Conservation (phyloP, 2,797 vertebrate genomes). For the Sciurus carolinensis region DNA sequence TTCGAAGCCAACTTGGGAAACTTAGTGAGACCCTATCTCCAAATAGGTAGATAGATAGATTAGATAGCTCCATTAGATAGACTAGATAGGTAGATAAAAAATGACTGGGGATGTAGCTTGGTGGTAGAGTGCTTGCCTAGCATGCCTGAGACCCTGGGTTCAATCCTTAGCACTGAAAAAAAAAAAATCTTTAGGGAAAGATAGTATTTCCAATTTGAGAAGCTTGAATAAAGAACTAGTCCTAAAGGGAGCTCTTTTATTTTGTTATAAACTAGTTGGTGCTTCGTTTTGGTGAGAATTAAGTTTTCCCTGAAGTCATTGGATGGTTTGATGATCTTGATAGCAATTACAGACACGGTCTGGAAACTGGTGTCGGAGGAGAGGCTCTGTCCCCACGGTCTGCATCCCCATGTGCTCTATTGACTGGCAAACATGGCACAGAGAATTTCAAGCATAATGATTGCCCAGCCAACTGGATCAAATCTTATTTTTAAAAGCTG, state of each 20-base stretch:
- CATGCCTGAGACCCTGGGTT: not conserved
- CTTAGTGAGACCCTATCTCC: not conserved
- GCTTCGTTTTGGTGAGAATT: slow-evolving; percentile 77
- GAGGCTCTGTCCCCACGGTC: not conserved
- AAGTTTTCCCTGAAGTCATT: slow-evolving; percentile 29
- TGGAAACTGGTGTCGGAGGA: slow-evolving; percentile 58
- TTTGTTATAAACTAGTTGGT: slow-evolving; percentile 74
- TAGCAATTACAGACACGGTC: slow-evolving; percentile 66
- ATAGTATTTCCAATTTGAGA: slow-evolving; percentile 58
- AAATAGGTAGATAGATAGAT: not conserved
- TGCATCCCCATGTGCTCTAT: slow-evolving; percentile 21
- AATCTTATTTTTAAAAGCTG: slow-evolving; percentile 82
- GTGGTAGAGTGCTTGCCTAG: not conserved
- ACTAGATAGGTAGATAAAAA: no score
- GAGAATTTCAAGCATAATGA: slow-evolving; percentile 80
- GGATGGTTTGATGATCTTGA: slow-evolving; percentile 74
- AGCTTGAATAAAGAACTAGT: slow-evolving; percentile 48
- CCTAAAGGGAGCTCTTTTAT: slow-evolving; percentile 54
- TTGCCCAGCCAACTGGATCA: slow-evolving; percentile 80
- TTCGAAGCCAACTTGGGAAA: not conserved
- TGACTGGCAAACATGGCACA: slow-evolving; percentile 74
- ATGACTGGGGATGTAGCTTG: not conserved
- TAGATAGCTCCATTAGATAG: no score
- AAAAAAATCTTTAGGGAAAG: slow-evolving; percentile 48
- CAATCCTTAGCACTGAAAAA: not conserved